Base-by-base conservation (phyloP, 2,113 vertebrate genomes). In the Puffinus mauretanicus region DNA sequence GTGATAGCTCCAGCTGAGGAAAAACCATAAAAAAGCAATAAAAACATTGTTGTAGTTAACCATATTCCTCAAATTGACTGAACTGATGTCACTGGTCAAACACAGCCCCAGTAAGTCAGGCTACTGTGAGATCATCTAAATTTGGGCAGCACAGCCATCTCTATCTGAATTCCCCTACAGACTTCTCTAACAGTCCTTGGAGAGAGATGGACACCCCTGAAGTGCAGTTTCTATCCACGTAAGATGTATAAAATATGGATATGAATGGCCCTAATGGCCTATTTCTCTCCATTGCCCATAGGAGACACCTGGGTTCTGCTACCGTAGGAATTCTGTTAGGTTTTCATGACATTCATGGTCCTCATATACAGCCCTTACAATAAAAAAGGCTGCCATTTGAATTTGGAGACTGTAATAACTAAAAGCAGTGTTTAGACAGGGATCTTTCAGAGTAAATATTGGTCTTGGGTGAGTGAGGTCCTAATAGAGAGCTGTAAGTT, bases 1-100 rank as follows among this genome's bases (percentile, higher is more conserved):
- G 61, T 2, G 6, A 91, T 27, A 0, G 82, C 96, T 70, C 95
- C 97, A 91, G 95, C 94, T 97, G 92, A 90, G 85, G 73, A 69
- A 69, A 94, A 84, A 38, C 6, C 7, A 24, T 30, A 3, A 66
- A 81, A 49, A 94, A 40, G 1, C 29, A 70, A 61, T 10, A 38
- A 21, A 87, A 83, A 40, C 8, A 4, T 46, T 44, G 15, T 11
- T 76, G 44, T 15, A 66, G 52, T 57, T 84, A 52, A 65, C 16
- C 7, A 5, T 71, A 77, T 65, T 20, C 24, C 30, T 34, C 34
- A 22, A 77, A 87, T 16, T 62, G 34, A 69, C 14, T 38, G 32
- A 85, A 70, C 24, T n/a, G 14, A 19, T 46, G 34, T 67, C 58
- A 62, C 49, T 62, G 42, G 26, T 85, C 36, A 88, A 84, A 80